Conservation (phyloP, 2,113 vertebrate genomes). For the Ginglymostoma cirratum region DNA sequence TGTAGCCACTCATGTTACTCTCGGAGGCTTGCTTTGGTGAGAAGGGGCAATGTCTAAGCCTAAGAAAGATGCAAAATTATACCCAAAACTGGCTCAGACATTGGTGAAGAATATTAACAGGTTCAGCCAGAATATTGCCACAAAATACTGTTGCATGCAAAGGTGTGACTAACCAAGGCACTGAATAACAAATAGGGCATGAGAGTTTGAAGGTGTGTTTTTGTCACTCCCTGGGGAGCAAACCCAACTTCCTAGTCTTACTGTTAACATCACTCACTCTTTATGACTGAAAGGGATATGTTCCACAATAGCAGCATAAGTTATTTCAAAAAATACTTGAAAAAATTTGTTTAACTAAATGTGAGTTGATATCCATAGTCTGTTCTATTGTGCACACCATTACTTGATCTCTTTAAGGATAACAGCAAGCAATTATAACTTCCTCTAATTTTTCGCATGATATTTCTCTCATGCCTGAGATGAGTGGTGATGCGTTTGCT, state of each 20-base stretch:
- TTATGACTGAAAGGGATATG: neutral
- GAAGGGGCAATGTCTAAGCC: neutral
- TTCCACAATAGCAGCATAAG: neutral
- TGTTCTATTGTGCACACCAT: neutral
- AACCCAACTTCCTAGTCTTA: neutral
- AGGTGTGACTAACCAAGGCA: neutral
- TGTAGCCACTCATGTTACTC: neutral
- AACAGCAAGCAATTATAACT: neutral
- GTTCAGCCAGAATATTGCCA: neutral
- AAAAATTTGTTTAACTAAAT: neutral
- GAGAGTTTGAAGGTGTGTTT: neutral
- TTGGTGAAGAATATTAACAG: neutral
- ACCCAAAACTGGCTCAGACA: neutral
- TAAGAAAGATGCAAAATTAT: neutral
- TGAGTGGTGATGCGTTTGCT: neutral
- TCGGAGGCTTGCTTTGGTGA: neutral
- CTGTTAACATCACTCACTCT: neutral
- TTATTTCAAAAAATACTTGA: neutral
- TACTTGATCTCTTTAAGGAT: neutral
- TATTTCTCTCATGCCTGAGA: neutral
- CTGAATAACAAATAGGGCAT: neutral
- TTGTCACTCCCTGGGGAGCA: neutral
- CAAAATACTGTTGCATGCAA: neutral
- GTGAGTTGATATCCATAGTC: neutral
- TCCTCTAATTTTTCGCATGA: neutral